Conservation (phyloP, 2,797 vertebrate genomes). For the Leuciscus waleckii region DNA sequence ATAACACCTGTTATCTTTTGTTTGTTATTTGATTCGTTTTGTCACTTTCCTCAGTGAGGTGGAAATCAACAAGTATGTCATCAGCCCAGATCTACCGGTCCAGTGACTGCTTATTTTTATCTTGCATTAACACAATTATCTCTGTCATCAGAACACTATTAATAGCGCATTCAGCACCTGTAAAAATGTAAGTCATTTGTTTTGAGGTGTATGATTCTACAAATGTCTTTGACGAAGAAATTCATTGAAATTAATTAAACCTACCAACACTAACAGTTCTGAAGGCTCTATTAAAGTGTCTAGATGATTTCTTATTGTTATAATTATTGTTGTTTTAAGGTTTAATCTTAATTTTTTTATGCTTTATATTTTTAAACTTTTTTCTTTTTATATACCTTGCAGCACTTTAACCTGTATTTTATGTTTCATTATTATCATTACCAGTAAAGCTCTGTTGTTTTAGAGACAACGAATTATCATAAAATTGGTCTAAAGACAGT, state of each 20-base stretch:
- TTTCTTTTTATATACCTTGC: background rate
- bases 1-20: background rate
- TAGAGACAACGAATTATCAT: background rate
- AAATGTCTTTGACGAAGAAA: background rate
- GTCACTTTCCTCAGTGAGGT: background rate
- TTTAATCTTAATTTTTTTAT: background rate
- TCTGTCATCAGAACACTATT: constrained; percentile 5
- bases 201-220: background rate
- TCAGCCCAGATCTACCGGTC: constrained; percentile 18
- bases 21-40: background rate
- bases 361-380: background rate
- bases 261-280: background rate
- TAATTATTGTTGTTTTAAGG: background rate
- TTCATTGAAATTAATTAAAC: too few relatives aligned
- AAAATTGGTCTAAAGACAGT: background rate
- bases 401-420: background rate
- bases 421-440: background rate
- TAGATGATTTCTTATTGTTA: background rate
- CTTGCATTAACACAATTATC: constrained; percentile 4
- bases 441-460: background rate
- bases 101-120: constrained; percentile 3
- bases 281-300: background rate
- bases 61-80: constrained; percentile 13
- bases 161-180: constrained; percentile 19
- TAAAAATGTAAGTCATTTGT: background rate